Base-by-base conservation (phyloP, 2,888 invertebrate species). In the Drosophila setosimentum region DNA sequence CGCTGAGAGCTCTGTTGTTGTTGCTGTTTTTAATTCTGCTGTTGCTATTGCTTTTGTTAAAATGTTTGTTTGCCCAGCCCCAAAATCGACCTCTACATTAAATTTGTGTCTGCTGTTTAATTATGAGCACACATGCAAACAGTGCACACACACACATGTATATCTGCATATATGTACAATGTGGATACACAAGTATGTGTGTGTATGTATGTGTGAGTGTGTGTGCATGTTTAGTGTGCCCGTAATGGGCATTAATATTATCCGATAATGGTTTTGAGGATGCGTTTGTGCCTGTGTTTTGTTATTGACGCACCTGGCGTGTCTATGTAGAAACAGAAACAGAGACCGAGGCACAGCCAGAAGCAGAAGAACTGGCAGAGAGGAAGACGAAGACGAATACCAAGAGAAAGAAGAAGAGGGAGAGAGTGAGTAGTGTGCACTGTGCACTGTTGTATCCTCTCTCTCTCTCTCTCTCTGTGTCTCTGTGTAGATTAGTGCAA, bases 231-330 rank as follows among this genome's bases (percentile, higher is more conserved):
- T 18, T 30, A 42, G 37, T 64, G 55, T 62, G 59, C 35, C 59
- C 67, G 59, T 57, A 77, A 76, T 76, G 64, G 68, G 64, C 68
- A 78, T 78, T 75, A 61, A 70, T 77, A 73, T 70, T 67, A 73
- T 63, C 59, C 61, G 74, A 64, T 75, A 75, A 79, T 75, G 70
- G 59, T 62, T 61, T 32, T 35, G 73, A 66, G 62, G 68, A 76
- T 77, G 76, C 68, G 68, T 37, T 67, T 51, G 59, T 66, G 30
- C 51, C 33, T 66, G 61, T 59, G 54, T 55, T 45, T 45, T 40
- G 54, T 48, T 68, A 68, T 33, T 61, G 48, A 76, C 73, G 62
- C 76, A 76, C 78, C 76, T 76, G 76, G 78, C 48, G 57, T 53
- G 54, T 59, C 27, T 49, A 32, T 37, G 37, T 54, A 13, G 40